phyloP scores from a whole-genome alignment of 2,888 invertebrate species.

The Dilophus febrilis region DNA sequence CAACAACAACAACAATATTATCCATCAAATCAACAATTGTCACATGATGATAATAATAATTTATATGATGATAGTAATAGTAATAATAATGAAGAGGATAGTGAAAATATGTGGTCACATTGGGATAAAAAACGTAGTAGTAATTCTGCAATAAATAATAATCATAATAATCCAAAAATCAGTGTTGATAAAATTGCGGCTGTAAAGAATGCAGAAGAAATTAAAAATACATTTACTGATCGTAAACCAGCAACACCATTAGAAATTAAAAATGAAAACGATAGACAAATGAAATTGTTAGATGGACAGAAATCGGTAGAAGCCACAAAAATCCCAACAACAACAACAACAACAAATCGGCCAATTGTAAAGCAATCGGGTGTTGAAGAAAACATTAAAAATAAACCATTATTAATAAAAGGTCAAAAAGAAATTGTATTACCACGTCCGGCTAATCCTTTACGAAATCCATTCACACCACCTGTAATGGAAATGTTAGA shows the following conservation, averaged over 20 bases:
- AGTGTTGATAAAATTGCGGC: background rate
- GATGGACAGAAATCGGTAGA: slow-evolving; percentile 40
- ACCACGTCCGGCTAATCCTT: slow-evolving; percentile 39
- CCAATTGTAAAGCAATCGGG: background rate
- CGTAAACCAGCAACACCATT: slow-evolving; percentile 10
- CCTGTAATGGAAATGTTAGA: slow-evolving; percentile 35
- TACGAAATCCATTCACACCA: slow-evolving; percentile 34
- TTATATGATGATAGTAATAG: too few species aligned
- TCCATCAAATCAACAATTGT: slow-evolving; percentile 8
- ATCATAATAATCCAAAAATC: slow-evolving; percentile 8
- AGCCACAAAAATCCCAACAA: slow-evolving; percentile 24
- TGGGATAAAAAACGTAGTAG: slow-evolving; percentile 32
- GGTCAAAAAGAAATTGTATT: slow-evolving; percentile 49
- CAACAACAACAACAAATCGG: slow-evolving; percentile 2
- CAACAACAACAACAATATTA: background rate
- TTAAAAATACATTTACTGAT: slow-evolving; percentile 9
- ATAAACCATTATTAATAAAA: slow-evolving; percentile 18
- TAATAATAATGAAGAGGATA: slow-evolving; percentile 25
- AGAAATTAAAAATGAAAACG: slow-evolving; percentile 2
- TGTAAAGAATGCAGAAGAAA: background rate
- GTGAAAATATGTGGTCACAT: slow-evolving; percentile 17
- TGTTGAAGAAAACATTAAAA: slow-evolving; percentile 27
- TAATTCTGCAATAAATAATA: slow-evolving; percentile 5
- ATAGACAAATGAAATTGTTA: slow-evolving; percentile 37
- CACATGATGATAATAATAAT: too few species aligned